Evolutionary conservation across 2,113 vertebrate genomes (phyloP).

Genomic region (Falco punctatus): DNA sequence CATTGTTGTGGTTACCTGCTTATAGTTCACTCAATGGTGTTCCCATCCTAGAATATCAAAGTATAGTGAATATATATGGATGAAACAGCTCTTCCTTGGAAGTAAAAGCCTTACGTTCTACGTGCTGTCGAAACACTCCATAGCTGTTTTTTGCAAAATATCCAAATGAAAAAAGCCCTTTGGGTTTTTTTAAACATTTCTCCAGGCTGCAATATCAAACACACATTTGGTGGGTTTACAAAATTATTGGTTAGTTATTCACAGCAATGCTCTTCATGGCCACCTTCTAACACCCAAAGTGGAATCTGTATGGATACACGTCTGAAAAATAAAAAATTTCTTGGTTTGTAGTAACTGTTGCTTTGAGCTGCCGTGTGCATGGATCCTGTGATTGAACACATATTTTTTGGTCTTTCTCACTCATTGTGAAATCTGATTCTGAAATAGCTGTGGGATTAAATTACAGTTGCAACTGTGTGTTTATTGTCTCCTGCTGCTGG

Average conservation of each 20-base stretch:
- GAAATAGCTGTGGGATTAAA: background rate
- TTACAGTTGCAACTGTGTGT: background rate
- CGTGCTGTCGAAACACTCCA: background rate
- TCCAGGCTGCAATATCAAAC: background rate
- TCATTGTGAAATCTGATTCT: background rate
- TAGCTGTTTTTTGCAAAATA: background rate
- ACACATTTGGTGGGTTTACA: background rate
- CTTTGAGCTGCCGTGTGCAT: background rate
- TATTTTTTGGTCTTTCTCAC: background rate
- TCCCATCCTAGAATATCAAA: background rate
- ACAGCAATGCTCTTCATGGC: background rate
- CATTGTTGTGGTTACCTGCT: background rate
- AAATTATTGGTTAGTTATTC: background rate
- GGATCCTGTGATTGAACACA: background rate
- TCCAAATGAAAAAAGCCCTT: background rate
- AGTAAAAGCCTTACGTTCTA: background rate
- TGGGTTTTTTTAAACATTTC: background rate
- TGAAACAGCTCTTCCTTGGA: background rate
- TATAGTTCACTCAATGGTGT: background rate
- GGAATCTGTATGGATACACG: background rate
- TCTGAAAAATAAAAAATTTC: background rate
- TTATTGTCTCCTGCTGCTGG: background rate
- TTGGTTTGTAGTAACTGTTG: background rate
- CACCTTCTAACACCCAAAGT: background rate
- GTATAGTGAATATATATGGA: background rate